Conservation (phyloP, 2,888 invertebrate genomes). For the Pollenia griseotomentosa region DNA sequence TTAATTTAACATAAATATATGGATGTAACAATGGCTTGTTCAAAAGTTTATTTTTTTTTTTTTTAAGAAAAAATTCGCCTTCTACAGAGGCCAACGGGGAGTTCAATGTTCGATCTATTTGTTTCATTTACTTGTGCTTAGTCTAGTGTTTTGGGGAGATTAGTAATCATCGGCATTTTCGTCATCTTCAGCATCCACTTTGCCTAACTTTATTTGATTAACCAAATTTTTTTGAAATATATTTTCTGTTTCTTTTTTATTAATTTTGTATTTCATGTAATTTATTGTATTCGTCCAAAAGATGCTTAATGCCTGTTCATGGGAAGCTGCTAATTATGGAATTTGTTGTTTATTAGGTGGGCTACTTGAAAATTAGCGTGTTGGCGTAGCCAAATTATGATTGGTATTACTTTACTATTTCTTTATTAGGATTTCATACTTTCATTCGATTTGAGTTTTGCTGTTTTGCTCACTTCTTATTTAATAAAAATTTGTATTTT, state of each 20-base stretch:
- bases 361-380: constrained; percentile 48
- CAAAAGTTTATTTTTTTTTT: neutral
- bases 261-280: neutral
- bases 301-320: constrained; percentile 45
- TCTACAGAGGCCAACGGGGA: constrained; percentile 24
- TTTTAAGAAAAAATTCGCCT: neutral
- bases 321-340: constrained; percentile 59
- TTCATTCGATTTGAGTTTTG: constrained; percentile 13
- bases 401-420: constrained; percentile 5
- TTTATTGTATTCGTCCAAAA: constrained; percentile 8
- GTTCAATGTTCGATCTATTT: constrained; percentile 60
- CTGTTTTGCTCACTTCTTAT: neutral
- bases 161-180: constrained; percentile 2
- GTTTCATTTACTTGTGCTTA: constrained; percentile 11
- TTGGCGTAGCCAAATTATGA: constrained; percentile 40
- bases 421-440: neutral
- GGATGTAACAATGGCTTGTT: neutral
- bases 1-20: neutral
- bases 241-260: neutral
- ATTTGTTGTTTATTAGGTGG: constrained; percentile 38
- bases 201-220: constrained; percentile 65
- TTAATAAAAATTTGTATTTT: neutral
- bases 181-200: neutral
- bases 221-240: constrained; percentile 19
- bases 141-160: neutral